Evolutionary conservation across 2,113 vertebrate species (phyloP).

Genomic region (Dunckerocampus dactyliophorus): DNA sequence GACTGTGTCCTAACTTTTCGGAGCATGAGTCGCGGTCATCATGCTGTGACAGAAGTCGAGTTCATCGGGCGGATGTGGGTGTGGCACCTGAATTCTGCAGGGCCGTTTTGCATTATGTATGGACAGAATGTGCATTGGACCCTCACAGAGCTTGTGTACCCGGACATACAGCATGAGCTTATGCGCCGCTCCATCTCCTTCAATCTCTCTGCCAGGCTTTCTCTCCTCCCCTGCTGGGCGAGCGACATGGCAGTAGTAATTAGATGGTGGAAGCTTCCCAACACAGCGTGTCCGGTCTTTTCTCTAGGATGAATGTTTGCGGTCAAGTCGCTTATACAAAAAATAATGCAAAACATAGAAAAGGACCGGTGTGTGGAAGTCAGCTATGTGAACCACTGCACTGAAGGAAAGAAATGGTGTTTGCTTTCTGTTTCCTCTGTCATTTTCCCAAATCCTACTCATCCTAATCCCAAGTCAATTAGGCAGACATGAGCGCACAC

Average conservation of each 20-base stretch:
- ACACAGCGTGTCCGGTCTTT: constrained; percentile 22
- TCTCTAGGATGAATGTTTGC: background rate
- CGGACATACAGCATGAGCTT: background rate
- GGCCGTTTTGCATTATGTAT: constrained; percentile 56
- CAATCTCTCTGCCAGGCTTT: constrained; percentile 9
- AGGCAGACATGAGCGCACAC: constrained; percentile 20
- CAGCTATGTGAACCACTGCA: too few relatives aligned
- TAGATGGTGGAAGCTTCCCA: constrained; percentile 19
- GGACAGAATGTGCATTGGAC: constrained; percentile 22
- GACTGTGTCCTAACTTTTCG: too few relatives aligned
- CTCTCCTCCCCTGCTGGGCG: constrained; percentile 32
- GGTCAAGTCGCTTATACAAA: too few relatives aligned
- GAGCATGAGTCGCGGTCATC: too few relatives aligned
- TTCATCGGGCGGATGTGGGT: background rate
- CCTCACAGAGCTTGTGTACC: constrained; percentile 7
- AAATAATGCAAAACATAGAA: too few relatives aligned
- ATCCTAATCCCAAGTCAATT: constrained; percentile 51
- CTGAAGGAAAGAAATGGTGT: too few relatives aligned
- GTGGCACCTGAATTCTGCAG: constrained; percentile 38
- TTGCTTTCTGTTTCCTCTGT: background rate
- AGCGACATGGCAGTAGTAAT: constrained; percentile 37
- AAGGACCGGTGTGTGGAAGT: too few relatives aligned
- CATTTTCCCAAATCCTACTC: constrained; percentile 37
- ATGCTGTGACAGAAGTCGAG: background rate
- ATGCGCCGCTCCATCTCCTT: constrained; percentile 11